phyloP scores from a whole-genome alignment of 2,888 invertebrate genomes.

The Ellobium chinense region DNA sequence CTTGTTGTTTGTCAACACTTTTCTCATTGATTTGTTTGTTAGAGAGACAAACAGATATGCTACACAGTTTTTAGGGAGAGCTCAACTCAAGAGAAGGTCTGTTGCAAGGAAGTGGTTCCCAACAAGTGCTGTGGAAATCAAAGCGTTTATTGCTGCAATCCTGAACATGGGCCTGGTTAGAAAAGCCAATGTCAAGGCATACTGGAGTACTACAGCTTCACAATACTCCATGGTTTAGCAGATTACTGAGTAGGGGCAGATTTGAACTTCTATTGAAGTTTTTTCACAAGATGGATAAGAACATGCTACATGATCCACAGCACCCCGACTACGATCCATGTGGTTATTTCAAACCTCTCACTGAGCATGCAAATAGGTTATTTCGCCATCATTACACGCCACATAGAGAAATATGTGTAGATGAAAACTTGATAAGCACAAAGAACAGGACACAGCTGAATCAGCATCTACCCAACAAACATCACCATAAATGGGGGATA shows the following conservation, averaged over 20 bases:
- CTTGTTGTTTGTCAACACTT: too few relatives aligned
- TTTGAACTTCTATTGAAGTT: not conserved
- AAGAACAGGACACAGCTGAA: not conserved
- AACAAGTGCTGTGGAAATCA: not conserved
- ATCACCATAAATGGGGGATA: conserved; percentile 14
- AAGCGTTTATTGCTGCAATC: conserved; percentile 35
- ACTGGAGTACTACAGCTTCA: not conserved
- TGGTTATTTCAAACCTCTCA: not conserved
- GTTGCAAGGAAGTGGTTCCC: not conserved
- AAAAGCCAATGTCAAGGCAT: not conserved
- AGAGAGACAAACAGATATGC: too few relatives aligned
- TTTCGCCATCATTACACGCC: not conserved
- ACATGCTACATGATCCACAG: not conserved
- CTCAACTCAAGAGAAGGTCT: not conserved
- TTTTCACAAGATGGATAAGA: not conserved
- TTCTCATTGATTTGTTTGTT: too few relatives aligned
- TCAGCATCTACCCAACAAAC: conserved; percentile 3
- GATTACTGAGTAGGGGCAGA: not conserved
- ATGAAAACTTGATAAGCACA: not conserved
- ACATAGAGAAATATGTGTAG: not conserved
- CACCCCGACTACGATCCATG: not conserved
- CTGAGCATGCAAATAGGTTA: not conserved
- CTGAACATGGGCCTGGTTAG: conserved; percentile 8
- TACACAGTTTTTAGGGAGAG: not conserved
- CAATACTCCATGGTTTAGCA: not conserved